Evolutionary conservation across 2,797 vertebrate genomes (phyloP), one percentile per base, ranked within the genome.

Genomic region (Xenopus petersii): DNA sequence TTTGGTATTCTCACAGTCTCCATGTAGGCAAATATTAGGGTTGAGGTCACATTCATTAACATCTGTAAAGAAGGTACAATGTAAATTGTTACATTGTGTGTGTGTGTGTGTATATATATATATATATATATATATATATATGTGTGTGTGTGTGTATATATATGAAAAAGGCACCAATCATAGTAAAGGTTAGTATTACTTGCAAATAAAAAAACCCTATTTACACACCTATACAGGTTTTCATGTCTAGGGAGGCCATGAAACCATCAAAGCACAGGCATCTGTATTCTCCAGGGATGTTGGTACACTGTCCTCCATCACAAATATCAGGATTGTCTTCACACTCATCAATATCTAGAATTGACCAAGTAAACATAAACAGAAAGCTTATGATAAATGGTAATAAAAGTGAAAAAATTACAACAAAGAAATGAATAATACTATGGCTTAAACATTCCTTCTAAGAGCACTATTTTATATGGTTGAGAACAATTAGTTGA

Each of bases 21-120:
- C 95, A 0, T 96, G 95, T 80, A 98, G 93, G 85, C 95, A 98
- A 89, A 98, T 93, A 87, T 96, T 94, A 48, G 94, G 94, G 87
- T 95, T 98, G 80, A 96, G 86, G 80, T 98, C 94, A 33, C 95
- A 98, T 81, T 98, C 95, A 0, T 97, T 96, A 81, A 98, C 93
- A 80, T 98, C 95, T 98, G 86, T 13, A 64, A 62, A 49, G 61
- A 33, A 77, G 68, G 24, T 15, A 24, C 8, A 2, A 56, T 56
- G 15, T 17, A 16, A 56, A 56, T 15, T 16, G 16, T 6, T 21
- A 21, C 21, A 21, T 21, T 21, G 21, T 21, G 21, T 21, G 21
- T 21, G 21, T 21, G 21, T 21, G 21, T 21, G 21, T 21, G 21
- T 21, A 21, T 21, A 21, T 21, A 21, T 21, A 21, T 21, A 21